Evolutionary conservation across 1,140 invertebrate genomes (phyloP).

Genomic region (Ditylenchus dipsaci): DNA sequence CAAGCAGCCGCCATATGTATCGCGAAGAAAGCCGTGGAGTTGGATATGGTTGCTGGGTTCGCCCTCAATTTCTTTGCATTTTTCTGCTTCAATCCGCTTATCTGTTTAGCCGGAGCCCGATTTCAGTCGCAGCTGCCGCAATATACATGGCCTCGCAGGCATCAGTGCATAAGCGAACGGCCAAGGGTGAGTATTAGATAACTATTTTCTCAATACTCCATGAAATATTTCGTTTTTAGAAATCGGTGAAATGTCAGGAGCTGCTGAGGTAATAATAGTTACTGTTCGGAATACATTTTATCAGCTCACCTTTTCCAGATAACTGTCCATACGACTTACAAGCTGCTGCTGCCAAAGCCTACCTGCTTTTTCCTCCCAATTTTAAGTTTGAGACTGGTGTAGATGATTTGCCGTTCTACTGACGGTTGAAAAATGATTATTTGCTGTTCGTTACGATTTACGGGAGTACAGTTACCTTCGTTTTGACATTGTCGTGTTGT

Average conservation of each 20-base stretch:
- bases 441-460: too few species aligned
- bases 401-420: slow-evolving; percentile 62
- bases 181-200: slow-evolving; percentile 22
- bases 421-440: too few species aligned
- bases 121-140: slow-evolving; percentile 95
- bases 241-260: slow-evolving; percentile 95
- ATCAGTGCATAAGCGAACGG: slow-evolving; percentile 36
- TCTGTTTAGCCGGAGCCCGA: slow-evolving; percentile 74
- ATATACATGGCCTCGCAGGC: slow-evolving; percentile 92
- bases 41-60: slow-evolving; percentile 89
- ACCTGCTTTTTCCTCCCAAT: slow-evolving; percentile 85
- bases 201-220: too few species aligned
- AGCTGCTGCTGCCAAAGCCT: slow-evolving; percentile 91
- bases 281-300: too few species aligned
- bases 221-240: slow-evolving; percentile 63
- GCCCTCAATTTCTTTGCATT: slow-evolving; percentile 14
- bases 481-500: too few species aligned
- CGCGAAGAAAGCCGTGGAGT: slow-evolving; percentile 87
- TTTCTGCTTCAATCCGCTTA: slow-evolving; percentile 4
- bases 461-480: too few species aligned
- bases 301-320: too few species aligned
- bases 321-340: slow-evolving; percentile 94
- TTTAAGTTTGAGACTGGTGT: slow-evolving; percentile 92
- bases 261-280: slow-evolving; percentile 75
- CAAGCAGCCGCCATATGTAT: slow-evolving; percentile 93